Percentiles rank a stretch among this genome's conserved stretches.
Evolutionary conservation across 2,797 vertebrate genomes (phyloP).

Genomic region (Tympanoctomys barrerae): DNA sequence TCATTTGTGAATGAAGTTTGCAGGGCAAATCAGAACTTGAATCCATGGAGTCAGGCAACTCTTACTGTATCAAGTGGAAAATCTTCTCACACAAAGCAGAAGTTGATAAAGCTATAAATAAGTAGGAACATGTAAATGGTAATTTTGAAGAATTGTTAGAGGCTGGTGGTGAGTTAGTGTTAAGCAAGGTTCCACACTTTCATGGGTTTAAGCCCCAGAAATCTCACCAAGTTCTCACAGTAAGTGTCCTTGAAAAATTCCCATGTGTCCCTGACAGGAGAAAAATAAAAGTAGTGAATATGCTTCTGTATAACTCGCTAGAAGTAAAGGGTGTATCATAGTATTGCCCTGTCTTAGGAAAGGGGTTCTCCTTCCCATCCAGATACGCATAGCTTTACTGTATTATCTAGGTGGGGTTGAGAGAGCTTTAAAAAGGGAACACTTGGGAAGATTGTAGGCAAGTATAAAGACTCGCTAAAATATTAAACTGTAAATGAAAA

Average conservation of each 20-base stretch:
- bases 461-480: neutral
- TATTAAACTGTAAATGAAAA: neutral
- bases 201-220: neutral
- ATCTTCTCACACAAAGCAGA: neutral
- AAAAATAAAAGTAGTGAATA: neutral
- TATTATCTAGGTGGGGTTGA: neutral
- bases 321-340: neutral
- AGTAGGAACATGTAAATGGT: neutral
- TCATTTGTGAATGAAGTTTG: neutral
- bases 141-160: neutral
- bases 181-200: neutral
- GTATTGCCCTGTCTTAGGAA: neutral
- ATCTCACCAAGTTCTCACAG: neutral
- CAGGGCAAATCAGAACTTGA: neutral
- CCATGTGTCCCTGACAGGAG: neutral
- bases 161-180: neutral
- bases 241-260: neutral
- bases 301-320: neutral
- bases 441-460: neutral
- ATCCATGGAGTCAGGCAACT: neutral
- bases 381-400: neutral
- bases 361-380: neutral
- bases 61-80: neutral
- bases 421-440: neutral
- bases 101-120: neutral